These are phyloP conservation scores for Procavia capensis DNA, from an alignment of 2,113 vertebrate species.

Conservation along the genomic window DNA sequence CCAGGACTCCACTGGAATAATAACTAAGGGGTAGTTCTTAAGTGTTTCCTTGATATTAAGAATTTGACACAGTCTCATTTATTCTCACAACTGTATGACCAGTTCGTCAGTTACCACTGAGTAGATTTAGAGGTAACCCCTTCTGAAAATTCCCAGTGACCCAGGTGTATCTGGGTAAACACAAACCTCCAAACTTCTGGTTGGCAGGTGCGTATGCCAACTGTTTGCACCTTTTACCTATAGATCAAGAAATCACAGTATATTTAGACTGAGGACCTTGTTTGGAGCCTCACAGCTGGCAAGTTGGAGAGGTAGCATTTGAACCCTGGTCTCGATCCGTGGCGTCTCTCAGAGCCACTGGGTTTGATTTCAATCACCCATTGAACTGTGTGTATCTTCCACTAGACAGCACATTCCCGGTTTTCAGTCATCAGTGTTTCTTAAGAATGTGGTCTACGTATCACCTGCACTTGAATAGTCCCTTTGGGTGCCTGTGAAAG, in stretches of 20 bases:
- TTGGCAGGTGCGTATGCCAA: too few species aligned
- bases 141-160: too few species aligned
- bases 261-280: background rate
- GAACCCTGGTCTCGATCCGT: background rate
- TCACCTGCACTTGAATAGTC: background rate
- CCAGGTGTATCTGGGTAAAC: too few species aligned
- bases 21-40: background rate
- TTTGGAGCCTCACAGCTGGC: background rate
- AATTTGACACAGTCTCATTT: background rate
- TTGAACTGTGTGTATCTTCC: background rate
- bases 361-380: background rate
- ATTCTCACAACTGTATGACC: background rate
- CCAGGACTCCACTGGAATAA: background rate
- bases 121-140: too few species aligned
- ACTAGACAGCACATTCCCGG: background rate
- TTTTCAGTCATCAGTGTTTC: slow-evolving; percentile 1
- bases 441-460: background rate
- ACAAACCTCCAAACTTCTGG: too few species aligned
- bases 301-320: background rate
- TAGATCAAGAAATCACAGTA: background rate
- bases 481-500: background rate
- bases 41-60: background rate
- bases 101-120: too few species aligned
- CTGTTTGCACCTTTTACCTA: background rate
- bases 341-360: background rate